Base-by-base conservation (phyloP, 2,797 vertebrate species). In the Oceanodroma leucorhoa region DNA sequence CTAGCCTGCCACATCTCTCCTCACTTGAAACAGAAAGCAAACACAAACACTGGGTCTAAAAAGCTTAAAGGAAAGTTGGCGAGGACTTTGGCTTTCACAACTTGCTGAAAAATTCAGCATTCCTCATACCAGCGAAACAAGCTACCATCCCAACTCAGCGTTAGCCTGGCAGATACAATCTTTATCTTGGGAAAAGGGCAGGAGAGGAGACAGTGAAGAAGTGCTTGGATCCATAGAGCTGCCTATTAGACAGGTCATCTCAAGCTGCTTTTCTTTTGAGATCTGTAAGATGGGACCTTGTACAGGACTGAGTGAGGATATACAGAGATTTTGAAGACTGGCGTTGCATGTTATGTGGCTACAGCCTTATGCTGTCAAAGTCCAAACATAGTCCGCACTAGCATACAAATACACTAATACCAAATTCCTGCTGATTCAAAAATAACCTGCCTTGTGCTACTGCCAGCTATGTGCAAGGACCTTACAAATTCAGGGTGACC, bases 11-110 rank as follows among this genome's bases (percentile, higher is more conserved):
- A 76, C 83, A 69, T 66, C 36, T 69, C 61, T 87, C 55, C 51
- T 94, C 34, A 24, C 64, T 92, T 82, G 77, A 93, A 94, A 94
- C 55, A 93, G 91, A 94, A 94, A 92, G 76, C 53, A 91, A 94
- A 95, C 3, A 13, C 43, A 90, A 96, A 89, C 29, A 15, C 29
- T 67, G 46, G 14, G 29, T 87, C 84, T 86, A 73, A 95, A 78
- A 93, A 66, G 14, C 66, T 86, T 88, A 65, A 66, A 91, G 85
- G 66, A 94, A 97, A 94, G 19, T 79, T 96, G 91, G 87, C 36
- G 0, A 92, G 67, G 30, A 72, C 58, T 91, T 80, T 23, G 26
- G 30, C 27, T 94, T 95, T 97, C 93, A 91, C 83, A 95, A 80
- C 64, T 87, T 38, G 3, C 67, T 89, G 78, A 90, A 94, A 94